Conservation (phyloP, 2,797 vertebrate species). For the Chloroceryle inda region DNA sequence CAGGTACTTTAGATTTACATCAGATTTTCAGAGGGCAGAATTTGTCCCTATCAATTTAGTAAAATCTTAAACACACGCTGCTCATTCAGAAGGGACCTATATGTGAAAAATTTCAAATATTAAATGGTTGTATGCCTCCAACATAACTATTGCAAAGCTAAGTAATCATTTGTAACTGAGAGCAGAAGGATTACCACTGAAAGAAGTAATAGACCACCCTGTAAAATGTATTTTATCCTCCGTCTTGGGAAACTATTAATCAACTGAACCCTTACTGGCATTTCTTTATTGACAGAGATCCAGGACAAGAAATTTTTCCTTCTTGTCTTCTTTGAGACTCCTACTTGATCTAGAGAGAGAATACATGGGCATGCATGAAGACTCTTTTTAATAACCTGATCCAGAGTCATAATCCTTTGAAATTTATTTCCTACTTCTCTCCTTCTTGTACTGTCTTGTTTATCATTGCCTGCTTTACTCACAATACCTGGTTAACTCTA, state of each 20-base stretch:
- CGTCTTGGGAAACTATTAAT: slow-evolving; percentile 6
- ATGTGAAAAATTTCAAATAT: neutral
- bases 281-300: slow-evolving; percentile 2
- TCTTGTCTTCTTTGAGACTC: neutral
- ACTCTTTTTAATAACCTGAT: slow-evolving; percentile 20
- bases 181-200: neutral
- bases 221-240: slow-evolving; percentile 27
- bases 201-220: neutral
- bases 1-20: neutral
- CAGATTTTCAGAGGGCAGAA: neutral
- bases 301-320: neutral
- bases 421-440: neutral
- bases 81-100: neutral
- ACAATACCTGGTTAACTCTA: neutral
- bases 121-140: neutral
- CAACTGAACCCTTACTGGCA: neutral
- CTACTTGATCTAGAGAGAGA: slow-evolving; percentile 6
- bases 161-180: neutral
- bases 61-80: neutral
- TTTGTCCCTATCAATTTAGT: neutral
- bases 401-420: neutral
- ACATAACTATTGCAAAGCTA: neutral
- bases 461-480: neutral
- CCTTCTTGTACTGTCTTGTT: neutral
- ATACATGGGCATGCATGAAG: neutral